A percentile compares a stretch with the other conserved stretches of the same genome.
Conservation (phyloP, 30 jellyfish, hydroid and myxozoan species). For the Turritopsis dohrnii region DNA sequence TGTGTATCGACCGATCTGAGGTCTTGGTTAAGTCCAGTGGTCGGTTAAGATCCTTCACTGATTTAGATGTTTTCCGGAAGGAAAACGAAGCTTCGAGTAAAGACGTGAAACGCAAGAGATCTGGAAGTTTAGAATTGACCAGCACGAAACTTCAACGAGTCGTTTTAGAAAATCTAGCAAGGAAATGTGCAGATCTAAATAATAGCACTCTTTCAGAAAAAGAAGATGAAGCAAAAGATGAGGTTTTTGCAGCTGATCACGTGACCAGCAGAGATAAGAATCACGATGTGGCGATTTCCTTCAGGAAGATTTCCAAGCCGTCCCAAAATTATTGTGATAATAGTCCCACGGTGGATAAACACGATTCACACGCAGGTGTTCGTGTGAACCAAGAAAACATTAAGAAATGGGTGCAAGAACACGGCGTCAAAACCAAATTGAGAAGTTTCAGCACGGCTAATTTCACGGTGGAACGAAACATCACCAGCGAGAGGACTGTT, state of each 20-base stretch:
- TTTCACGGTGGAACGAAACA: background rate
- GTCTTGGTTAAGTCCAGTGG: background rate
- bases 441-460: slow-evolving; percentile 30
- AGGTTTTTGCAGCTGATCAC: background rate
- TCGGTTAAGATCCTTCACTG: background rate
- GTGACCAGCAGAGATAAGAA: background rate
- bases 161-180: background rate
- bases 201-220: background rate
- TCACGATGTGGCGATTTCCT: background rate
- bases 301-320: background rate
- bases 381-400: slow-evolving; percentile 27
- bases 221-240: background rate
- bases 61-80: background rate
- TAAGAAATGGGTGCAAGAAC: slow-evolving; percentile 22
- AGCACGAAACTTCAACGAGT: background rate
- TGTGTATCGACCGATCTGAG: slow-evolving; percentile 3
- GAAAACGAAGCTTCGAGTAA: background rate
- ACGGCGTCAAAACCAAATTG: slow-evolving; percentile 21
- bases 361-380: background rate
- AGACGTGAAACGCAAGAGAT: background rate
- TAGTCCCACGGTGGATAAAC: background rate
- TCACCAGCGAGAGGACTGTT: background rate
- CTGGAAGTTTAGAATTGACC: slow-evolving; percentile 16
- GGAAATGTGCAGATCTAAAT: background rate
- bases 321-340: background rate